These are phyloP conservation scores for Clamator glandarius DNA, from an alignment of 2,797 vertebrate species.

Conservation along the genomic window DNA sequence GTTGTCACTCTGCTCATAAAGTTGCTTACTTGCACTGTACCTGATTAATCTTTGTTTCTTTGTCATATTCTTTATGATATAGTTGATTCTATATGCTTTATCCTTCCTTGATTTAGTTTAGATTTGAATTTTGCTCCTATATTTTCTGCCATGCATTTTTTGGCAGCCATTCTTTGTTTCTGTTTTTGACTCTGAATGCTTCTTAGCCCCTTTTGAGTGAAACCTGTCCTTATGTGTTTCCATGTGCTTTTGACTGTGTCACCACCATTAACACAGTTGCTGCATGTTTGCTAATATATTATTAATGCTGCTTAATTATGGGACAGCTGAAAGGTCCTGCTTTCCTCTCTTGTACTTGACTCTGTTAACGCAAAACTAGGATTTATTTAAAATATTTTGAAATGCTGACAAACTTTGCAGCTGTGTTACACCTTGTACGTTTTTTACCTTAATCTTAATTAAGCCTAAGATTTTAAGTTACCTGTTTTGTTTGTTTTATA, in stretches of 20 bases:
- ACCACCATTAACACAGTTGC: background rate
- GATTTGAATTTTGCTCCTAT: background rate
- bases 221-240: background rate
- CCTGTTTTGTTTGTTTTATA: background rate
- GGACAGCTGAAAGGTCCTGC: background rate
- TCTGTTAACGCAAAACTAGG: background rate
- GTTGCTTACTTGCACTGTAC: background rate
- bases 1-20: background rate
- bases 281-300: background rate
- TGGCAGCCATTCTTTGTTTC: background rate
- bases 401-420: background rate
- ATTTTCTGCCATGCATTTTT: background rate
- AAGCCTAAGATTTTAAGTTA: background rate
- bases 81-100: background rate
- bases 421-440: background rate
- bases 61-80: background rate
- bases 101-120: background rate
- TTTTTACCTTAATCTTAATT: background rate
- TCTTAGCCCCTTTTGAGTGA: background rate
- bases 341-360: background rate
- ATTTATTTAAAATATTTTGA: background rate
- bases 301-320: background rate
- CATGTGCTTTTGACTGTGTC: background rate
- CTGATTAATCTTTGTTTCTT: background rate
- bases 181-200: background rate